Evolutionary conservation across 1,140 invertebrate genomes (phyloP), one percentile per base, ranked within the genome.

Genomic region (Eumeta japonica): DNA sequence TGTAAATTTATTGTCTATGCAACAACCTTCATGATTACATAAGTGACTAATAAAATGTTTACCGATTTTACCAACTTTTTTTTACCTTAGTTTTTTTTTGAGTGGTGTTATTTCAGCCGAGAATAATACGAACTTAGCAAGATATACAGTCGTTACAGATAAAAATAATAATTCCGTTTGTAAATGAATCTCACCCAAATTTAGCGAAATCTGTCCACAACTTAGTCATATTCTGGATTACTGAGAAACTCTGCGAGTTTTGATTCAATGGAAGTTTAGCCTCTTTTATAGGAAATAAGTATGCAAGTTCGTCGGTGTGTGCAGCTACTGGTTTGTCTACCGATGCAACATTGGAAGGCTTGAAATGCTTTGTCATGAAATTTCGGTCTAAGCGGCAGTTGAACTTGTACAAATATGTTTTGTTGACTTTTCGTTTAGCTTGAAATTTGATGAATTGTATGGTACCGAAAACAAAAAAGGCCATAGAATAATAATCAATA

Each of bases 161-260:
- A n/a, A n/a, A n/a, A n/a, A n/a, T n/a, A n/a, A n/a, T n/a, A n/a
- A n/a, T n/a, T n/a, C n/a, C n/a, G n/a, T n/a, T n/a, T n/a, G n/a
- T n/a, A n/a, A n/a, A n/a, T n/a, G n/a, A n/a, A n/a, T n/a, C n/a
- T n/a, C n/a, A 62, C 57, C 55, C 55, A 12, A 34, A 52, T 50
- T 59, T 63, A 9, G 58, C 58, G 28, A 64, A 62, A 20, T 61
- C 54, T 1, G 57, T 62, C 59, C 58, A 62, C 4, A 64, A 28
- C 15, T 32, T 50, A 3, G 50, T 52, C 1, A 58, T 28, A 19
- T 43, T 39, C 3, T 62, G 40, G 1, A 65, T 44, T 45, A 58
- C 48, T 30, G 46, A 35, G 24, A 48, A 57, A 4, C 29, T 29
- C 16, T 34, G 31, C 0, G 53, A 54, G 12, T 45, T 15, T 3